Evolutionary conservation across 2,888 invertebrate genomes (phyloP), one percentile per base, ranked within the genome.

Genomic region (Drosophila kanekoi): DNA sequence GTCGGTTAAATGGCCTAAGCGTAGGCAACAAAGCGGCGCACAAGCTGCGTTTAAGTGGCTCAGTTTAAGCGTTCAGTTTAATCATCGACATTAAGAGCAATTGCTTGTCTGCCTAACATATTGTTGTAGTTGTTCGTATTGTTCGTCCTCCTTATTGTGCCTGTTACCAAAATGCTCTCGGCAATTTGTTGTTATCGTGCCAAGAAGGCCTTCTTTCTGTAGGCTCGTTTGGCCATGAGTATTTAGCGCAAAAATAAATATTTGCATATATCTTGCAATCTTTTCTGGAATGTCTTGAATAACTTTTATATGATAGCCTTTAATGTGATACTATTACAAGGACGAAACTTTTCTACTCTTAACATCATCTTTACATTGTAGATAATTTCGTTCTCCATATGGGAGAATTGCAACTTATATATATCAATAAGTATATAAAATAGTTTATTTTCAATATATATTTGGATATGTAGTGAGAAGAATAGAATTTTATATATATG

Each of bases 31-130:
- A 77, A 70, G 60, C 61, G 35, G 45, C 35, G 63, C 72, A 73
- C 61, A 81, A 62, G 69, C 69, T 75, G 75, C 61, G 48, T 63
- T 65, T 69, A 79, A 85, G 80, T 79, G 72, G 74, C 75, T 58
- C 45, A 38, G 57, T 45, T 62, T 65, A 79, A 72, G 80, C 69
- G 60, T 65, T 80, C 79, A 85, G 60, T 65, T 80, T 82, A 85
- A 81, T 81, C 81, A 85, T 72, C 67, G 53, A 66, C 80, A 74
- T 85, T 79, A 81, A 81, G 82, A 79, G 83, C 72, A 82, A 81
- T 72, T 75, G 85, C 82, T 71, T 74, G 79, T 66, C 71, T 49
- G 62, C 35, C 11, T 56, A 37, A 41, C 54, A 40, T 40, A 45
- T 43, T 66, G 13, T 16, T 67, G 32, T 59, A 48, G 57, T 64